Conservation (phyloP, 2,888 invertebrate genomes). For the Tiphia femorata region DNA sequence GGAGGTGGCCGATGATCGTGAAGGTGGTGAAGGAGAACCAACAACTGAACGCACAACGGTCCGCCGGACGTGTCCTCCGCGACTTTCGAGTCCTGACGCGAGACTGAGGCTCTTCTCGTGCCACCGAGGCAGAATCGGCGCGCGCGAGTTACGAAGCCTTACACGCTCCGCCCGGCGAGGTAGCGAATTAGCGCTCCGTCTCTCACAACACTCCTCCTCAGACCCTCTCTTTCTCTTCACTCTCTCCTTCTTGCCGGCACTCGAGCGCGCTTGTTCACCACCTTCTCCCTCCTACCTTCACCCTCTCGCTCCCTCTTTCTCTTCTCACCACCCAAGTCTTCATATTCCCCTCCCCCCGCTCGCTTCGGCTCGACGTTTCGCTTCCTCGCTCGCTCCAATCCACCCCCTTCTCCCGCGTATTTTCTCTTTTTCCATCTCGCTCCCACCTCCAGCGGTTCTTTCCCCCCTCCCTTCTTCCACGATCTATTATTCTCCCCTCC, state of each 20-base stretch:
- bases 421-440: slow-evolving; percentile 5
- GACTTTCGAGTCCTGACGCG: slow-evolving; percentile 64
- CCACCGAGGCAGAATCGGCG: slow-evolving; percentile 1
- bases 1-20: slow-evolving; percentile 1
- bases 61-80: slow-evolving; percentile 37
- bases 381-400: neutral
- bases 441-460: too few relatives aligned
- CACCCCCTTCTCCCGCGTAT: neutral
- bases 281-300: slow-evolving; percentile 20
- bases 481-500: slow-evolving; percentile 18
- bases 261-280: neutral
- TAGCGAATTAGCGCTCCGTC: slow-evolving; percentile 19
- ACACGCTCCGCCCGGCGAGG: neutral
- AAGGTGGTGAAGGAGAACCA: slow-evolving; percentile 3
- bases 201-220: slow-evolving; percentile 27
- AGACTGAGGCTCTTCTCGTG: slow-evolving; percentile 56
- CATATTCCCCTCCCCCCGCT: slow-evolving; percentile 12
- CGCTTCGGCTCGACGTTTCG: slow-evolving; percentile 21
- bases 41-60: neutral
- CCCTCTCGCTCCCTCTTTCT: neutral
- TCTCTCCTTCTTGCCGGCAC: slow-evolving; percentile 22
- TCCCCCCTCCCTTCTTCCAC: too few relatives aligned
- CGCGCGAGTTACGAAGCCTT: neutral
- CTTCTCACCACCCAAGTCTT: too few relatives aligned
- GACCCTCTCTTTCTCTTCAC: slow-evolving; percentile 16